Evolutionary conservation across 2,113 vertebrate species (phyloP).

Genomic region (Felis catus): F.catus_Fca126_mat1.0 CM031416.1:112242001-112242500

Average conservation of each 20-base stretch:
- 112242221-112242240: too few species aligned
- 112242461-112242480: not conserved
- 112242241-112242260: too few species aligned
- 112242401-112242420: not conserved
- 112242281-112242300: not conserved
- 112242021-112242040: not conserved
- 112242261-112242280: not conserved
- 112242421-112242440: not conserved
- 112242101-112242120: too few species aligned
- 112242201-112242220: too few species aligned
- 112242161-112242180: too few species aligned
- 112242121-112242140: too few species aligned
- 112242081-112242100: too few species aligned
- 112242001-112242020: too few species aligned
- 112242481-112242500: not conserved
- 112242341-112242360: not conserved
- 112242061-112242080: too few species aligned
- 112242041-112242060: not conserved
- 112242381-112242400: conserved; percentile 29
- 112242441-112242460: not conserved
- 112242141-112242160: too few species aligned
- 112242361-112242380: conserved; percentile 18
- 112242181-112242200: too few species aligned
- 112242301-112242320: not conserved
- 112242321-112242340: not conserved